These are phyloP conservation scores for Penaeus indicus DNA, from an alignment of 1,140 invertebrate genomes.

Conservation along the genomic window DNA sequence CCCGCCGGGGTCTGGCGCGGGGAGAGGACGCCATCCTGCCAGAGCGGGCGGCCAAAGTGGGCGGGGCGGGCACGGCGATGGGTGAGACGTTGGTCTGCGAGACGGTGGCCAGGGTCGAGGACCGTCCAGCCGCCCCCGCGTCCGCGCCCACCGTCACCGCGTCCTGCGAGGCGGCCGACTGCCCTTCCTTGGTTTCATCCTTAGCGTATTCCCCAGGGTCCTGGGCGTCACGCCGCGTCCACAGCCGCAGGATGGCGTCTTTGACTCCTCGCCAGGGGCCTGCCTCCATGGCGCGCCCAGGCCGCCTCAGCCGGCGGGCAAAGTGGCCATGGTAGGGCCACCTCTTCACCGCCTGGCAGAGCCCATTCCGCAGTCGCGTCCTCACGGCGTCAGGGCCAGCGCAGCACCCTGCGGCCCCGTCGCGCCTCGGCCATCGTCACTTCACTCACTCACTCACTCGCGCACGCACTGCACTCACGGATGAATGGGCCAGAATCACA, in stretches of 20 bases:
- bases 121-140: not conserved
- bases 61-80: slow-evolving; percentile 28
- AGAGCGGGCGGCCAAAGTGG: not conserved
- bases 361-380: slow-evolving; percentile 1
- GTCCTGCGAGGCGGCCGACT: slow-evolving; percentile 9
- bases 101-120: slow-evolving; percentile 3
- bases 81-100: slow-evolving; percentile 12
- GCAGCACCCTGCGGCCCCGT: not conserved
- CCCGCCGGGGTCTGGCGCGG: not conserved
- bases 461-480: not conserved
- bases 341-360: slow-evolving; percentile 28
- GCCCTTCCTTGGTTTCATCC: slow-evolving; percentile 9
- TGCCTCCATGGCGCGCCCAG: slow-evolving; percentile 47
- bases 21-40: slow-evolving; percentile 1
- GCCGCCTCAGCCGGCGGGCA: slow-evolving; percentile 53
- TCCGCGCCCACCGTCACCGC: slow-evolving; percentile 42
- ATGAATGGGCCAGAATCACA: no score
- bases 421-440: not conserved
- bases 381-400: not conserved
- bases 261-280: slow-evolving; percentile 52
- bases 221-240: slow-evolving; percentile 34
- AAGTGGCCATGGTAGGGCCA: slow-evolving; percentile 37
- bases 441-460: not conserved
- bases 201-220: slow-evolving; percentile 24
- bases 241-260: slow-evolving; percentile 56